Evolutionary conservation across 2,888 invertebrate species (phyloP).

Genomic region (Gisinianus flammeolus): DNA sequence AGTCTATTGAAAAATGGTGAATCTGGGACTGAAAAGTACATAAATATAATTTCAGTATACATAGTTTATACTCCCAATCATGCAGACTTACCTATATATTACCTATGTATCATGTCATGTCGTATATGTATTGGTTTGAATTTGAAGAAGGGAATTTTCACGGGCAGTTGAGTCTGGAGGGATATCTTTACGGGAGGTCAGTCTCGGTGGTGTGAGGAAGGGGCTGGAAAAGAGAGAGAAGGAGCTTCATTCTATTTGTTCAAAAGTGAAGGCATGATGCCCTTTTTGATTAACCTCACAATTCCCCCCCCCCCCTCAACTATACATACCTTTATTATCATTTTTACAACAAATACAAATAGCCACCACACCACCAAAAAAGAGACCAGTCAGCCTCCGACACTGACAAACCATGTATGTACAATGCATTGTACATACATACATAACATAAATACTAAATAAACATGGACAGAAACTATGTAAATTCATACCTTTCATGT

Average conservation of each 20-base stretch:
- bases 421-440: background rate
- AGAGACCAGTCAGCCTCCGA: too few species aligned
- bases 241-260: slow-evolving; percentile 50
- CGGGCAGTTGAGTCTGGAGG: slow-evolving; percentile 46
- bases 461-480: too few species aligned
- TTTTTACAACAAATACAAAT: background rate
- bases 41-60: too few species aligned
- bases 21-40: too few species aligned
- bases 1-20: slow-evolving; percentile 32
- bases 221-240: slow-evolving; percentile 9
- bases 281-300: slow-evolving; percentile 52
- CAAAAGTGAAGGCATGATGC: slow-evolving; percentile 57
- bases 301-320: slow-evolving; percentile 35
- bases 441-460: too few species aligned
- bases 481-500: too few species aligned
- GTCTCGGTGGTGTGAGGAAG: slow-evolving; percentile 36
- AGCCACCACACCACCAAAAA: background rate
- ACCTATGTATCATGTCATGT: too few species aligned
- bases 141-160: slow-evolving; percentile 48
- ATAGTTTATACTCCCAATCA: too few species aligned
- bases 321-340: slow-evolving; percentile 13
- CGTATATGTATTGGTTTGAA: too few species aligned
- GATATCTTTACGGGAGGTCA: slow-evolving; percentile 50
- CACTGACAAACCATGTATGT: background rate
- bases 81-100: too few species aligned